Conservation (phyloP, 2,888 invertebrate genomes). For the Acheta domesticus region DNA sequence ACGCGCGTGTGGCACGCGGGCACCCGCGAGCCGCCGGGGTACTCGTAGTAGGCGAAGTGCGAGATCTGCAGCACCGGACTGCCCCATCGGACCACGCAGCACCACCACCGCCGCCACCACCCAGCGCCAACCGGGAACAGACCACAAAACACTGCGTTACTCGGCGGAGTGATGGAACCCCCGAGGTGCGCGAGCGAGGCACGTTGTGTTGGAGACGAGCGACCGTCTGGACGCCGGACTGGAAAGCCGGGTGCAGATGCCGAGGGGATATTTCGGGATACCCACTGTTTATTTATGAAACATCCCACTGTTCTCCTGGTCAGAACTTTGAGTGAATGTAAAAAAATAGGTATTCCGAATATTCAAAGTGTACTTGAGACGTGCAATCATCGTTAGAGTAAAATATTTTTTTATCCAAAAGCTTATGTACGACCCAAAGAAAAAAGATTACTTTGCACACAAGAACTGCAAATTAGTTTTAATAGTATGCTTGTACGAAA, state of each 20-base stretch:
- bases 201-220: neutral
- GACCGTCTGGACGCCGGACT: neutral
- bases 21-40: constrained; percentile 66
- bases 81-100: constrained; percentile 23
- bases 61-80: constrained; percentile 53
- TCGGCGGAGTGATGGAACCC: neutral
- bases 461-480: too few relatives aligned
- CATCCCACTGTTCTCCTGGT: too few relatives aligned
- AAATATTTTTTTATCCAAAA: too few relatives aligned
- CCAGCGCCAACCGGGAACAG: neutral
- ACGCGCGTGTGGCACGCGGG: constrained; percentile 78
- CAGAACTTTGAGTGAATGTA: too few relatives aligned
- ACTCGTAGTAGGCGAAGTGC: constrained; percentile 64
- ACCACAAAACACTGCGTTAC: neutral
- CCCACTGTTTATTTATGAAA: too few relatives aligned
- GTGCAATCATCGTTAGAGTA: too few relatives aligned
- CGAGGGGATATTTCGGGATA: neutral
- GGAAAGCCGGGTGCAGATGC: neutral
- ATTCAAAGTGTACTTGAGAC: too few relatives aligned
- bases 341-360: too few relatives aligned
- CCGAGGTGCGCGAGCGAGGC: neutral
- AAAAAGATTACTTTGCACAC: too few relatives aligned
- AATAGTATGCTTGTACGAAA: too few relatives aligned
- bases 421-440: too few relatives aligned
- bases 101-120: neutral